Base-by-base conservation (phyloP, 2,797 vertebrate genomes). In the Coregonus ussuriensis region DNA sequence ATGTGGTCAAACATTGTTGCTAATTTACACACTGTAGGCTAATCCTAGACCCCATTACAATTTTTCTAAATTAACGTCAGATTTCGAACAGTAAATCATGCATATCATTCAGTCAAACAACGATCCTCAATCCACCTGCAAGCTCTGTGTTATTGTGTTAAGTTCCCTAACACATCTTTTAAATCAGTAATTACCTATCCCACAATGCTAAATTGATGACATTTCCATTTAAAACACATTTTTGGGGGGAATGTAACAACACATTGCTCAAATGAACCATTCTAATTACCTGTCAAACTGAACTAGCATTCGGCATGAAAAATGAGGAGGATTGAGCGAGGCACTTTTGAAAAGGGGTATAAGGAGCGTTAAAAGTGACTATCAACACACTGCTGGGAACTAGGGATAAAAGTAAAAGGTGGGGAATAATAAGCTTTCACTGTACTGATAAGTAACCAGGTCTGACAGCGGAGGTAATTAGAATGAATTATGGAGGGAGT, bases 391-490 rank as follows among this genome's bases (percentile, higher is more conserved):
- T 74, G 77, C 74, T 82, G 81, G 81, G 71, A 33, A 54, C 51
- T 25, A 25, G 18, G 1, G 33, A 74, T 16, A 62, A 53, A 53
- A 63, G 59, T 37, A 18, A 62, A 9, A 21, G 74, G 16, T 18
- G 16, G 21, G 78, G 79, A 84, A 84, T 82, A 85, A 83, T 82
- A 88, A 84, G 77, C 84, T 77, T 81, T 86, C 83, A 83, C 74
- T 77, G 73, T 82, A 72, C 75, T 70, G 80, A 83, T 83, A 87
- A 86, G 86, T 81, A 87, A 74, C 63, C 74, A 77, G 79, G 72
- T 74, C 74, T 87, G 86, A 88, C 85, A 88, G 79, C 75, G 71
- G 66, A 74, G 76, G 76, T 86, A 86, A 88, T 88, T 89, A 88
- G 74, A 84, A 88, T 86, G 79, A 88, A 86, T 87, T 86, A 85